A percentile compares a stretch with the other conserved stretches of the same genome.
Conservation (phyloP, 2,797 vertebrate species). For the Sebastes paucispinis region DNA sequence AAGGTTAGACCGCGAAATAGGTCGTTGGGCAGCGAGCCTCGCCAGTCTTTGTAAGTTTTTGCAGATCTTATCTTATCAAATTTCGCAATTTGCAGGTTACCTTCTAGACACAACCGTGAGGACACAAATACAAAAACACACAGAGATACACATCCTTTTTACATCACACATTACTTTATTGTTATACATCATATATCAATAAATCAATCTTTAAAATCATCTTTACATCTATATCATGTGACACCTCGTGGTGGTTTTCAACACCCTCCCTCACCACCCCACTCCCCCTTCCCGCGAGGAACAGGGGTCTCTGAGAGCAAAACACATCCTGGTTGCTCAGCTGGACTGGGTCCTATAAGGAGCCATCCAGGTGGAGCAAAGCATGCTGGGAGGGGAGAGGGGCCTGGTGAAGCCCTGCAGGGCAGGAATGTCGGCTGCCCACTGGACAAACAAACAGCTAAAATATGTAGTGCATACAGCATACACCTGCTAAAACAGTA, state of each 20-base stretch:
- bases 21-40: too few relatives aligned
- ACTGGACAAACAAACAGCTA: conserved; percentile 65
- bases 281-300: not conserved
- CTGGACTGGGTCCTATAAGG: conserved; percentile 37
- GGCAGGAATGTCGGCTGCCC: conserved; percentile 70
- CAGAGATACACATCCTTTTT: not conserved
- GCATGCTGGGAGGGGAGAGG: conserved; percentile 46
- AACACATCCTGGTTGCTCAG: conserved; percentile 46
- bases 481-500: conserved; percentile 66
- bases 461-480: conserved; percentile 34
- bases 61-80: too few relatives aligned
- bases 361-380: conserved; percentile 64
- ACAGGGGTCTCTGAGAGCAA: not conserved
- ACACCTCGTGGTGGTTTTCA: not conserved
- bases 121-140: not conserved
- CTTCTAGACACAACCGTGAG: too few relatives aligned
- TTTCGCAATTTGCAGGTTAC: too few relatives aligned
- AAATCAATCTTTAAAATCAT: conserved; percentile 17
- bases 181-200: conserved; percentile 6
- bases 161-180: conserved; percentile 46
- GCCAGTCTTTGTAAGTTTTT: too few relatives aligned
- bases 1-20: too few relatives aligned
- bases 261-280: rapidly evolving
- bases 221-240: conserved; percentile 27
- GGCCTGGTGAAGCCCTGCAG: conserved; percentile 37